Evolutionary conservation across 2,797 vertebrate genomes (phyloP), one percentile per base, ranked within the genome.

Genomic region (Sebastes reedi): DNA sequence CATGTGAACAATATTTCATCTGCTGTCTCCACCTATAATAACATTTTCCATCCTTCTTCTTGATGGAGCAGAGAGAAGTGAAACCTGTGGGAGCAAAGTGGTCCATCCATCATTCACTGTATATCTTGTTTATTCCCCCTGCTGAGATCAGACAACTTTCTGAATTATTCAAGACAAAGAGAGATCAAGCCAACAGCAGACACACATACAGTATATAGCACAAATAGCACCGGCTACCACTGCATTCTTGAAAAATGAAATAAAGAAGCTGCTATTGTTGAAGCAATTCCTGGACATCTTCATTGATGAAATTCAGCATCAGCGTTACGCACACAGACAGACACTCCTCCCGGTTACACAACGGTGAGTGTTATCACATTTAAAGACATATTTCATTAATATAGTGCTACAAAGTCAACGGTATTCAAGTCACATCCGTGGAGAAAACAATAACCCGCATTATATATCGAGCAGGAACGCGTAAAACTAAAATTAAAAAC

Each of bases 231-330:
- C 13, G 10, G 20, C 39, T 62, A 25, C 36, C 56, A 12, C n/a
- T 3, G 16, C 32, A 10, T 25, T 3, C 9, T 16, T 52, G 13
- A 11, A 50, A 52, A 46, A 54, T 8, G 1, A 34, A 56, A 64
- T 1, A n/a, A 12, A 30, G 50, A 62, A 18, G 30, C 1, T 8
- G 60, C 27, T 18, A 2, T 27, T 55, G 65, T 77, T 67, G 24
- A 1, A 64, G 36, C 22, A 3, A 54, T 73, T 71, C 54, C 69
- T 42, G 66, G 10, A 52, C 54, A 52, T 75, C 1, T 92, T 83
- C 91, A 94, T 94, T 94, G 91, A 93, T 88, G 86, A 89, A 93
- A 92, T 76, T 42, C 79, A 67, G 77, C 87, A 87, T 74, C 82
- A 34, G 77, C 72, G 36, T 79, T 86, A 91, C 88, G 83, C 91